Conservation (phyloP, 2,888 invertebrate genomes). For the Mimas tiliae region DNA sequence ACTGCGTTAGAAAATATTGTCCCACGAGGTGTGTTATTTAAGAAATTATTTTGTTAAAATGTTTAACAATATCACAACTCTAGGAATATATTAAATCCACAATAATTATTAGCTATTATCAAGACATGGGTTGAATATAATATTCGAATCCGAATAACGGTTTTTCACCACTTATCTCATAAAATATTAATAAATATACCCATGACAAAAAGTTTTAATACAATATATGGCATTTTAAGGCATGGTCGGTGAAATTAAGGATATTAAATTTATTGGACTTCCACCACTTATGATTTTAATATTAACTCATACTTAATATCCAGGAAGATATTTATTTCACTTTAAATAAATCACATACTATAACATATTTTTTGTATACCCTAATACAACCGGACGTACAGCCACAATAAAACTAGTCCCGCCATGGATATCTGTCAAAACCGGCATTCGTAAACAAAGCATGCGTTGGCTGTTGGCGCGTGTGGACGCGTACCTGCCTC, state of each 20-base stretch:
- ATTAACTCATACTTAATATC: no score
- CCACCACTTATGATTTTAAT: no score
- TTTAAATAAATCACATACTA: no score
- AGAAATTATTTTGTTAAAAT: no score
- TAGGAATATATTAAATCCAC: background rate
- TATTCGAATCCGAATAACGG: background rate
- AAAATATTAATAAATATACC: background rate
- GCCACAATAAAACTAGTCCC: background rate
- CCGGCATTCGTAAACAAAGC: constrained; percentile 5
- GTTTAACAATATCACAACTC: no score
- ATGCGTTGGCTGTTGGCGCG: background rate
- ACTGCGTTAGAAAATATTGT: no score
- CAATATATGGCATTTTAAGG: background rate
- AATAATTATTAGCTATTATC: background rate
- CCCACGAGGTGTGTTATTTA: no score
- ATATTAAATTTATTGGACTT: no score
- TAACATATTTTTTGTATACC: no score
- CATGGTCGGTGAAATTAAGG: background rate
- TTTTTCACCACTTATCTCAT: background rate
- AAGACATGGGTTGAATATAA: background rate
- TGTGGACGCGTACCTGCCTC: background rate
- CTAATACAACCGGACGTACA: background rate
- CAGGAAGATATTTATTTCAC: no score
- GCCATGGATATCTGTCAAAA: background rate
- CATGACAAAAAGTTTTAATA: background rate